phyloP scores from a whole-genome alignment of 2,888 invertebrate species.

The Coelinius sp. region DNA sequence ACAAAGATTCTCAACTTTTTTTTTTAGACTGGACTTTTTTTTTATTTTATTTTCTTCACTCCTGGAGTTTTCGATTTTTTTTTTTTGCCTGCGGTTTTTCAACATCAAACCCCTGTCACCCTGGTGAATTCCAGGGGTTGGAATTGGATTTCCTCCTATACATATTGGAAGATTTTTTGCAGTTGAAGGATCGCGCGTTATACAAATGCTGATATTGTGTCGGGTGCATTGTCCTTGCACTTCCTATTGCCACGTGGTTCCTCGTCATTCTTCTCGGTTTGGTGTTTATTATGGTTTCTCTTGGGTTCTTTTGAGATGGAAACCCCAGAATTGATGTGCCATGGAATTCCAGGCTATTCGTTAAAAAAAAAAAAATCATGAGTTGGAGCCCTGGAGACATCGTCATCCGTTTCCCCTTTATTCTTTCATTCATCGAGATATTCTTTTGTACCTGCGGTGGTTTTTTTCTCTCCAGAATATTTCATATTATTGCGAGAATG shows the following conservation, averaged over 20 bases:
- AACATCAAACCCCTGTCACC: constrained; percentile 8
- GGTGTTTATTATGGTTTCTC: constrained; percentile 3
- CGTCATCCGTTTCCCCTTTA: constrained; percentile 3
- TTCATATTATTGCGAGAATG: not conserved
- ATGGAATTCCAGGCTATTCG: not conserved
- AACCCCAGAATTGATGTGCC: not conserved
- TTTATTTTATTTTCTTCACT: constrained; percentile 32
- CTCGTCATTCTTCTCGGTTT: not conserved
- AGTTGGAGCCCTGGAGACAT: constrained; percentile 19
- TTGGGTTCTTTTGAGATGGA: not conserved
- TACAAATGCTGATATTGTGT: not conserved
- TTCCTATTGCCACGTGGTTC: constrained; percentile 23
- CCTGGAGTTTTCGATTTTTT: constrained; percentile 38
- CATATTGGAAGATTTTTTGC: not conserved
- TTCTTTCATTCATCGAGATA: not conserved
- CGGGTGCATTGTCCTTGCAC: constrained; percentile 20
- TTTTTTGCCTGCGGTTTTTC: constrained; percentile 6
- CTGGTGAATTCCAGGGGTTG: not conserved
- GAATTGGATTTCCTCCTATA: too few relatives aligned
- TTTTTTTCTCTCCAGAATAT: not conserved
- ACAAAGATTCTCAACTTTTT: not conserved
- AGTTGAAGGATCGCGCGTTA: not conserved
- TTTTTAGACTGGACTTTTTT: constrained; percentile 28
- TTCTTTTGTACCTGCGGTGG: not conserved
- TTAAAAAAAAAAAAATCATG: not conserved